Base-by-base conservation (phyloP, 2,888 invertebrate species). In the Zygogramma bicolorata region DNA sequence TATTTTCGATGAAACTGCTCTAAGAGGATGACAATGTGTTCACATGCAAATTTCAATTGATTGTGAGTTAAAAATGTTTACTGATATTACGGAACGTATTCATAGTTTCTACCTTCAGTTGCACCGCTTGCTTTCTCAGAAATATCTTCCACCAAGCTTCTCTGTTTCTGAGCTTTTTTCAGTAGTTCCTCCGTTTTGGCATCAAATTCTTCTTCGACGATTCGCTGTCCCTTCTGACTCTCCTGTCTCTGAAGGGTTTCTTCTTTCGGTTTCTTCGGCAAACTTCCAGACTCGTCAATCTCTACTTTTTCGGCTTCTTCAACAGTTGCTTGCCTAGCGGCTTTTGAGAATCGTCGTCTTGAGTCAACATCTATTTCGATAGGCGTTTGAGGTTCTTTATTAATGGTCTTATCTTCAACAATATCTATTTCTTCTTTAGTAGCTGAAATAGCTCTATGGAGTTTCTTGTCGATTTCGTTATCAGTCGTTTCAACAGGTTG, bases 111-210 rank as follows among this genome's bases (percentile, higher is more conserved):
- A 82, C 82, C 84, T 81, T 80, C 79, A 66, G 73, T 71, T 74
- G 66, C 81, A 83, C 73, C 79, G 81, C 49, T 70, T 42, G 77
- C 68, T 70, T 81, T 89, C 83, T 90, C 89, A 73, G 92, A 87
- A 80, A 93, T 92, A 86, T 93, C 92, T 79, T 91, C 92, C 81
- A 93, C 88, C 81, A 92, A 90, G 86, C 91, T 92, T 85, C 93
- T 90, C 85, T 93, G 93, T 81, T 90, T 90, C 84, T 92, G 90
- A 77, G 92, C 91, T 81, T 92, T 89, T 84, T 88, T 89, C 60
- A 93, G 87, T 70, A 93, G 87, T 71, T 89, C 91, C 85, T 92
- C 92, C 80, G 93, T 86, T 78, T 90, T 90, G 67, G 90, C 90
- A 81, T 92, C 91, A 15, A 86, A 85, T 67, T 87, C 88, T 69